A percentile compares a stretch with the other conserved stretches of the same genome.
These are phyloP conservation scores for Acipenser oxyrinchus DNA, from an alignment of 2,797 vertebrate genomes.

Conservation along the genomic window DNA sequence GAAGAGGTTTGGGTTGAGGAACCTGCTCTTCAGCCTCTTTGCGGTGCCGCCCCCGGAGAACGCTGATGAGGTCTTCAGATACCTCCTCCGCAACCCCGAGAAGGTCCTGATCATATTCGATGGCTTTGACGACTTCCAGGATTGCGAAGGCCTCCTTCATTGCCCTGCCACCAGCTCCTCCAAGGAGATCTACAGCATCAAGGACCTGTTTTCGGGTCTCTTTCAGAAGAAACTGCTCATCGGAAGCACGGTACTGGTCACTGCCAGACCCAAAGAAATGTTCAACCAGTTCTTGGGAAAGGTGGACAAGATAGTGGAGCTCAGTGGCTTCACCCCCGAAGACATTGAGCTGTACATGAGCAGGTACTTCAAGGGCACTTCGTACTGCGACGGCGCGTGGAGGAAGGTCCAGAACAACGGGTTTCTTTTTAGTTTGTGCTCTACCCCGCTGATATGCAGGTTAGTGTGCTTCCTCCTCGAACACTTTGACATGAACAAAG, in stretches of 20 bases:
- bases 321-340: constrained; percentile 62
- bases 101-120: constrained; percentile 80
- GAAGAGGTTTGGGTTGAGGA: constrained; percentile 53
- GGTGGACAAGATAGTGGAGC: constrained; percentile 67
- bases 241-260: constrained; percentile 75
- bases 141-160: constrained; percentile 60
- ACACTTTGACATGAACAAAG: constrained; percentile 24
- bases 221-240: constrained; percentile 73
- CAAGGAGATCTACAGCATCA: constrained; percentile 44
- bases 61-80: constrained; percentile 50
- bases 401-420: constrained; percentile 45
- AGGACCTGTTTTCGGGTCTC: constrained; percentile 67
- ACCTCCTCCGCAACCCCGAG: constrained; percentile 57
- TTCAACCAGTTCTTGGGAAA: constrained; percentile 63
- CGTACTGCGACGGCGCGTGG: constrained; percentile 33
- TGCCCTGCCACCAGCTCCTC: constrained; percentile 35
- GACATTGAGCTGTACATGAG: constrained; percentile 60
- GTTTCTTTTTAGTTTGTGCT: constrained; percentile 68
- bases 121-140: constrained; percentile 65
- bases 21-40: constrained; percentile 63
- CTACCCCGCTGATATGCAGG: constrained; percentile 69
- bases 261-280: constrained; percentile 63
- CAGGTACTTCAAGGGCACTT: constrained; percentile 53
- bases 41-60: constrained; percentile 30
- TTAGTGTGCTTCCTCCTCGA: constrained; percentile 65